phyloP scores from a whole-genome alignment of 2,113 vertebrate species.

The Tiliqua scincoides region DNA sequence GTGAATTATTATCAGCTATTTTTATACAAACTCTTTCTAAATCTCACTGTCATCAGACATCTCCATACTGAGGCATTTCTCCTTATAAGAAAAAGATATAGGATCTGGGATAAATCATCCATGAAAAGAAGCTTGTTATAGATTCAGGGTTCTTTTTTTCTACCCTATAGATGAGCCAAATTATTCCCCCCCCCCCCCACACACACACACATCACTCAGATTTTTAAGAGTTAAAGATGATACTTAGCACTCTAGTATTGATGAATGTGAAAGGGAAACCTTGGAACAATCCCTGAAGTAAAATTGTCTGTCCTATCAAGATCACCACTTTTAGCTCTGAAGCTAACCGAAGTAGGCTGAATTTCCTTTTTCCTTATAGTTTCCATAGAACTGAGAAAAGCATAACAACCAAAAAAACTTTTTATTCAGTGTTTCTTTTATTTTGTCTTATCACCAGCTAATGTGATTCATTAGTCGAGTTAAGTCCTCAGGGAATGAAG shows the following conservation, averaged over 20 bases:
- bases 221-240: not conserved
- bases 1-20: no score
- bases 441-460: constrained; percentile 30
- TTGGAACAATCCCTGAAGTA: not conserved
- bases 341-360: not conserved
- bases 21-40: no score
- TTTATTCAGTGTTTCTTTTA: constrained; percentile 16
- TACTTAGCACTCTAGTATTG: not conserved
- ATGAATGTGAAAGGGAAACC: not conserved
- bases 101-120: no score
- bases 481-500: not conserved
- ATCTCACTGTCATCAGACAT: no score
- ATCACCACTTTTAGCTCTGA: not conserved
- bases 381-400: not conserved
- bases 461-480: constrained; percentile 29
- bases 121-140: no score
- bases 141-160: no score
- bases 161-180: not conserved
- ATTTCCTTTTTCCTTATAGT: not conserved
- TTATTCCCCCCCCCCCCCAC: not conserved
- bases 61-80: no score
- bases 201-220: not conserved
- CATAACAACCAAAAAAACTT: not conserved
- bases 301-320: not conserved
- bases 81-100: no score